A percentile compares a stretch with the other conserved stretches of the same genome.
Evolutionary conservation across 2,797 vertebrate genomes (phyloP).

Genomic region (Thamnophis elegans): DNA sequence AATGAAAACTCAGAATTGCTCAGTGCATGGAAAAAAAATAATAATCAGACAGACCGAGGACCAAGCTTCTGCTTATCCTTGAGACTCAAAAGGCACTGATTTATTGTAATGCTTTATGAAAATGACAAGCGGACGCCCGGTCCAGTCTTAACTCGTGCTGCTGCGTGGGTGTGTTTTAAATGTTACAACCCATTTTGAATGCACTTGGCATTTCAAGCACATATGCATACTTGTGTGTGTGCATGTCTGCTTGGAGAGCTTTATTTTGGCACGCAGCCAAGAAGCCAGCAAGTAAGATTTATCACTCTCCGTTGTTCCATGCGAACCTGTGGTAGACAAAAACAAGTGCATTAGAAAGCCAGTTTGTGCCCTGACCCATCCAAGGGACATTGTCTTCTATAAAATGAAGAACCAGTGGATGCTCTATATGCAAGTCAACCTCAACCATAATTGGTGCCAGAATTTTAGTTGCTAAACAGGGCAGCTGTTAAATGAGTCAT

Average conservation of each 20-base stretch:
- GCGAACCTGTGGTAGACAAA: not conserved
- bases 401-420: not conserved
- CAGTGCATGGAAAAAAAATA: slow-evolving; percentile 5
- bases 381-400: not conserved
- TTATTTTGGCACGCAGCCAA: not conserved
- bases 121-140: not conserved
- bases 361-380: not conserved
- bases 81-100: not conserved
- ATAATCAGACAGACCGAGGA: slow-evolving; percentile 4
- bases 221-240: not conserved
- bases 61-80: not conserved
- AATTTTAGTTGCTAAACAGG: not conserved
- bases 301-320: not conserved
- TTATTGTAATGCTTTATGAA: not conserved
- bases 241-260: not conserved
- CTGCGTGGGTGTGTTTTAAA: not conserved
- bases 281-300: not conserved
- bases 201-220: not conserved
- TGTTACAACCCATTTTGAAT: not conserved
- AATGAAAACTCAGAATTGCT: not conserved
- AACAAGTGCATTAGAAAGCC: not conserved
- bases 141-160: not conserved
- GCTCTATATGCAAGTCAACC: not conserved
- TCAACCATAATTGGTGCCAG: not conserved
- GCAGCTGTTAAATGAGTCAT: not conserved